A percentile compares a stretch with the other conserved stretches of the same genome.
Conservation (phyloP, 1,140 invertebrate genomes). For the Campoletis sonorensis region DNA sequence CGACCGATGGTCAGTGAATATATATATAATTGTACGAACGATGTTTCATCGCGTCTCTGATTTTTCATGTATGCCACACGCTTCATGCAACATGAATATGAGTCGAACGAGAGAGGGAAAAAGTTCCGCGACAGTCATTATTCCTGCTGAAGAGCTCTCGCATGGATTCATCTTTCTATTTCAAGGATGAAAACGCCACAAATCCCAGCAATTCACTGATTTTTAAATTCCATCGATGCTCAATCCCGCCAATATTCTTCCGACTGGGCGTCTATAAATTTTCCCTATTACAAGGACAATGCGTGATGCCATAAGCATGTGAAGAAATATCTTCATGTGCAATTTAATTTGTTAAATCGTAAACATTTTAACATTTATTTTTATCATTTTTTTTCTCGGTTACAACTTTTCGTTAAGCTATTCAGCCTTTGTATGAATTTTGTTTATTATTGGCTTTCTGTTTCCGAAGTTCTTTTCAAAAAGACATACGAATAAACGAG, state of each 20-base stretch:
- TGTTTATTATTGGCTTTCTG: no score
- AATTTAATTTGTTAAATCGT: not conserved
- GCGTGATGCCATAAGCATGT: not conserved
- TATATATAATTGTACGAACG: not conserved
- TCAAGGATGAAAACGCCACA: not conserved
- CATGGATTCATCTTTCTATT: not conserved
- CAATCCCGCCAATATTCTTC: not conserved
- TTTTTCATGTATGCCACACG: conserved; percentile 5
- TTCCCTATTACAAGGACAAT: not conserved
- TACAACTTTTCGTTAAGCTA: not conserved
- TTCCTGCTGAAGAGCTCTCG: not conserved
- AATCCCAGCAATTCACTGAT: not conserved
- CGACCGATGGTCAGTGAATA: conserved; percentile 20
- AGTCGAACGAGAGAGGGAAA: not conserved
- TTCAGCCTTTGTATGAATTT: no score
- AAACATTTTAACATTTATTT: not conserved
- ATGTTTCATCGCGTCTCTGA: not conserved
- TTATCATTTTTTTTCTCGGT: not conserved
- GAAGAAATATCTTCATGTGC: not conserved
- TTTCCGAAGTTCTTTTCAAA: no score
- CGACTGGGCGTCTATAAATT: not conserved
- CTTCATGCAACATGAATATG: conserved; percentile 11
- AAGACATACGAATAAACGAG: no score
- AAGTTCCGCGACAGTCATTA: not conserved
- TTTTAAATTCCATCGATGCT: not conserved